phyloP scores from a whole-genome alignment of 2,113 vertebrate species.

The Chauna torquata region DNA sequence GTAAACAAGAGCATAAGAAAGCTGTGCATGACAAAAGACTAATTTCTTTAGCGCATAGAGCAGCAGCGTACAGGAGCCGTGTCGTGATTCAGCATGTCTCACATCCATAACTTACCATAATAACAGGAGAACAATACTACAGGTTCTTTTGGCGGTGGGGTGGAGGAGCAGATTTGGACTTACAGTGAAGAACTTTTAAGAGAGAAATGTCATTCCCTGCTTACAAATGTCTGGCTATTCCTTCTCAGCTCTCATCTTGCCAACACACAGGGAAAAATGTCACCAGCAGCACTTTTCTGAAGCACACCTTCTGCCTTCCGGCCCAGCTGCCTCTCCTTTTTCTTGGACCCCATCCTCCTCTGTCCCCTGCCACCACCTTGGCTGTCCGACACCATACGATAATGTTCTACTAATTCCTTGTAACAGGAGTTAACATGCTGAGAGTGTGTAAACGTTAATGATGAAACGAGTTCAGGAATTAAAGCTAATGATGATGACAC shows the following conservation, averaged over 20 bases:
- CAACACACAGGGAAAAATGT: not conserved
- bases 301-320: not conserved
- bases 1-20: not conserved
- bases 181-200: not conserved
- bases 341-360: accelerated
- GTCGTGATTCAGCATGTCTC: not conserved
- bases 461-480: not conserved
- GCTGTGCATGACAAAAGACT: accelerated
- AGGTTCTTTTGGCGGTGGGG: not conserved
- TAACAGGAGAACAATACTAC: not conserved
- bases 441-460: not conserved
- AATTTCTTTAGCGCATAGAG: not conserved
- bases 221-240: not conserved
- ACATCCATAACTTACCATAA: not conserved
- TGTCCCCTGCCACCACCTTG: accelerated
- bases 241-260: not conserved
- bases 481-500: not conserved
- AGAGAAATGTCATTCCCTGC: not conserved
- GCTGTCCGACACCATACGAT: accelerated
- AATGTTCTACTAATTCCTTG: not conserved
- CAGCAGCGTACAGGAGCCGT: not conserved
- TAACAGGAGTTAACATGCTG: not conserved
- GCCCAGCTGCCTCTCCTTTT: not conserved
- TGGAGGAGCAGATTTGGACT: not conserved
- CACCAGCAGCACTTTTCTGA: not conserved